Percentiles rank a stretch among this genome's conserved stretches.
Evolutionary conservation across 2,888 invertebrate species (phyloP).

Genomic region (Emmelina monodactyla): DNA sequence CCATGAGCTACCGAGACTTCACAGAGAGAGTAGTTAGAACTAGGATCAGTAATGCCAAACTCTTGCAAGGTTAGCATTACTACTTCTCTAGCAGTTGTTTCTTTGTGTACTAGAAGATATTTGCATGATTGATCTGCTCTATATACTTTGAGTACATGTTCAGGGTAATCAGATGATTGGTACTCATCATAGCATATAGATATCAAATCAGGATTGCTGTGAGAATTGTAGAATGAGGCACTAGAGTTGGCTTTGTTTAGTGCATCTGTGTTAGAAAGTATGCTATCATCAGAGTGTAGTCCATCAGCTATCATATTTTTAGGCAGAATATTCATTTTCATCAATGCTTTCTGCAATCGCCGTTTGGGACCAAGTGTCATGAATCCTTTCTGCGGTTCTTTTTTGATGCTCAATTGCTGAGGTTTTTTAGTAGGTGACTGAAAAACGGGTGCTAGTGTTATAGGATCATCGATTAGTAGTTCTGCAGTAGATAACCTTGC

Average conservation of each 20-base stretch:
- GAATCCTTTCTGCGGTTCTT: conserved; percentile 78
- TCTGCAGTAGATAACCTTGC: conserved; percentile 84
- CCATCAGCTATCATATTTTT: conserved; percentile 80
- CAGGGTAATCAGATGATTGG: conserved; percentile 86
- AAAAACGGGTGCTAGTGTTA: conserved; percentile 54
- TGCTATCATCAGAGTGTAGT: conserved; percentile 72
- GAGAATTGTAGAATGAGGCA: conserved; percentile 77
- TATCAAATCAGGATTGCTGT: conserved; percentile 89
- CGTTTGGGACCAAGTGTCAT: conserved; percentile 90
- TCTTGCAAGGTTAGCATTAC: conserved; percentile 97
- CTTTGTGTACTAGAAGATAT: conserved; percentile 95
- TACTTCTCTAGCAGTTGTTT: conserved; percentile 87
- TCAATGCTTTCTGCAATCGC: conserved; percentile 82
- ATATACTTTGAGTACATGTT: conserved; percentile 96
- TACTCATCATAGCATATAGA: conserved; percentile 83
- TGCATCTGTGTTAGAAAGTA: conserved; percentile 67
- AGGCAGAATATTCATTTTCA: conserved; percentile 89
- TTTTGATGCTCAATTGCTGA: conserved; percentile 65
- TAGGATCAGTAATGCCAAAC: conserved; percentile 94
- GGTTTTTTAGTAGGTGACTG: conserved; percentile 64
- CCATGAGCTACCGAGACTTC: conserved; percentile 97
- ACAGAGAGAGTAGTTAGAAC: conserved; percentile 93
- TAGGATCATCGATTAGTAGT: conserved; percentile 59
- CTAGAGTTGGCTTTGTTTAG: conserved; percentile 52
- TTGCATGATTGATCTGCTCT: conserved; percentile 98